Evolutionary conservation across 2,113 vertebrate species (phyloP).

Genomic region (Ramphastos sulfuratus): DNA sequence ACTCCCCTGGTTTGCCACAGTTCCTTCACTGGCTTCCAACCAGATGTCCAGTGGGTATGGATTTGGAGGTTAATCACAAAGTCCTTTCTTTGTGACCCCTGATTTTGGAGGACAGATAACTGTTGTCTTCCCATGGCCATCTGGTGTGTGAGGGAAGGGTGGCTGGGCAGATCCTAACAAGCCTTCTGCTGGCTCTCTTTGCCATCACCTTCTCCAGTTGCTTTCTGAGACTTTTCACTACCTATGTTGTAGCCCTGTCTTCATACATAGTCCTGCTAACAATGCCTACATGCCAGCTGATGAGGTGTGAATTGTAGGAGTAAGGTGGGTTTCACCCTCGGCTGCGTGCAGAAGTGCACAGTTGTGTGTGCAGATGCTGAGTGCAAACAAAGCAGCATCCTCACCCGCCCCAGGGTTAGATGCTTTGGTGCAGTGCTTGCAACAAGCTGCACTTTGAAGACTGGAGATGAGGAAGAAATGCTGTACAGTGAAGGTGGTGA

Average conservation of each 20-base stretch:
- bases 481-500: too few relatives aligned
- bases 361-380: neutral
- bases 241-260: neutral
- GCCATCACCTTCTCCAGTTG: neutral
- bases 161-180: neutral
- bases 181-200: neutral
- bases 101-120: slow-evolving; percentile 22
- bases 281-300: neutral
- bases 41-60: neutral
- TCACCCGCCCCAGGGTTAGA: neutral
- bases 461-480: neutral
- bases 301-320: neutral
- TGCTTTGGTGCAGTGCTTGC: neutral
- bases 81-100: neutral
- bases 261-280: neutral
- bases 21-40: neutral
- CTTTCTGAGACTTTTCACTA: neutral
- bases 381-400: neutral
- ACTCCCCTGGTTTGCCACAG: neutral
- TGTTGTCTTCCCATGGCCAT: neutral
- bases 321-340: neutral
- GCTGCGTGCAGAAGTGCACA: neutral
- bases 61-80: neutral
- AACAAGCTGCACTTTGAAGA: neutral
- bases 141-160: slow-evolving; percentile 22